Conservation (phyloP, 2,888 invertebrate genomes). For the Elysia crispata region DNA sequence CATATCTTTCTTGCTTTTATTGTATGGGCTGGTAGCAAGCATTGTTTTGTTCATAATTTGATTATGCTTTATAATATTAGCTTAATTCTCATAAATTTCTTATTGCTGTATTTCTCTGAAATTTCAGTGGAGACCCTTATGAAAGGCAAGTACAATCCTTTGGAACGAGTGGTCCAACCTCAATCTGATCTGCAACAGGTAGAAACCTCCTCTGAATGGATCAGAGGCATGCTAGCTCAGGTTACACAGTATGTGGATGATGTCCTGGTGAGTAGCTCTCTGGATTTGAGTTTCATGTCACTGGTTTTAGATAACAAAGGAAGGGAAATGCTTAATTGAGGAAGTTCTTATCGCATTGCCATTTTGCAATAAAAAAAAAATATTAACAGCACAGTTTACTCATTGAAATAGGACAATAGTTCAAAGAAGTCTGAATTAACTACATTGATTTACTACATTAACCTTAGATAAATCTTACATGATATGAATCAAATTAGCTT, state of each 20-base stretch:
- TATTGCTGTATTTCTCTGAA: not conserved
- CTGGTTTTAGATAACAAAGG: not conserved
- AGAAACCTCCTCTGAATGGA: slow-evolving; percentile 88
- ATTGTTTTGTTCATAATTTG: no score
- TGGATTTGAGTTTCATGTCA: not conserved
- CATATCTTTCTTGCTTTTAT: no score
- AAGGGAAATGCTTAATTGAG: not conserved
- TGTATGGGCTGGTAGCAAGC: no score
- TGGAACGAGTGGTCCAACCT: slow-evolving; percentile 80
- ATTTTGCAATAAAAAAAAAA: no score
- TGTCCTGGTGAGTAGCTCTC: slow-evolving; percentile 82
- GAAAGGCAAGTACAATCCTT: slow-evolving; percentile 85
- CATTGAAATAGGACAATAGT: no score
- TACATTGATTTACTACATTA: no score
- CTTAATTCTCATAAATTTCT: no score
- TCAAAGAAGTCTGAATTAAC: not conserved
- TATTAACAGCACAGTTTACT: no score
- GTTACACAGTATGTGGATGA: slow-evolving; percentile 89
- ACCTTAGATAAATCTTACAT: no score
- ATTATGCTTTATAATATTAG: no score
- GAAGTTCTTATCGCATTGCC: no score
- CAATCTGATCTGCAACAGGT: slow-evolving; percentile 85
- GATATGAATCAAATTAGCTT: no score
- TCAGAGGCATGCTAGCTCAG: slow-evolving; percentile 85
- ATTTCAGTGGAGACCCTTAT: slow-evolving; percentile 85